Evolutionary conservation across 2,888 invertebrate genomes (phyloP), one percentile per base, ranked within the genome.

Genomic region (Parnassius apollo): DNA sequence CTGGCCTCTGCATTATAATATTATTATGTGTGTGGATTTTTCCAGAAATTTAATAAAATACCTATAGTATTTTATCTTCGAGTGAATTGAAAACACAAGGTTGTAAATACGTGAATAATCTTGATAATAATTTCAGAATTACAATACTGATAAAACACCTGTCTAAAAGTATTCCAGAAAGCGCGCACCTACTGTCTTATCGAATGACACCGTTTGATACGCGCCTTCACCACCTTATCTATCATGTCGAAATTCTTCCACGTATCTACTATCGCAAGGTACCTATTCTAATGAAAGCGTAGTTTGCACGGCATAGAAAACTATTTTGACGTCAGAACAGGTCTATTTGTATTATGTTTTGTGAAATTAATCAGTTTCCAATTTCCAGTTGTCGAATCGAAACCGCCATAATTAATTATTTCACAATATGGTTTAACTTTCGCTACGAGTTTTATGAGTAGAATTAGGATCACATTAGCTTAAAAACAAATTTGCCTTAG

Each of bases 141-240:
- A 59, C 64, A 67, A 52, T 68, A 68, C 71, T 59, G 53, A 53
- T 55, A 59, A 49, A 69, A 70, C 75, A 76, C 76, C 75, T 75
- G 75, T 75, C 74, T 75, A 72, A 72, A 76, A 74, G 72, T 78
- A 83, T 78, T 83, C 82, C 82, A 85, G 85, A 86, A 85, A 84
- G 80, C 82, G 80, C 82, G 77, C 83, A 85, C 88, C 87, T 85
- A 77, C 78, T 72, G 74, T 75, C 80, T 91, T 91, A 91, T 91
- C 91, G 84, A 85, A 81, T 89, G 91, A 91, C 91, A 91, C 89
- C 85, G 83, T 91, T 91, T 90, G 91, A 91, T 91, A 90, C 69
- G 85, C 76, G 82, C 75, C 84, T 83, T 80, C 74, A 76, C 81
- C 74, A 76, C 81, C 83, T 90, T 90, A 90, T 90, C 89, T 88